Evolutionary conservation across 2,888 invertebrate species (phyloP), one percentile per base, ranked within the genome.

Genomic region (Tenthredo amoena): DNA sequence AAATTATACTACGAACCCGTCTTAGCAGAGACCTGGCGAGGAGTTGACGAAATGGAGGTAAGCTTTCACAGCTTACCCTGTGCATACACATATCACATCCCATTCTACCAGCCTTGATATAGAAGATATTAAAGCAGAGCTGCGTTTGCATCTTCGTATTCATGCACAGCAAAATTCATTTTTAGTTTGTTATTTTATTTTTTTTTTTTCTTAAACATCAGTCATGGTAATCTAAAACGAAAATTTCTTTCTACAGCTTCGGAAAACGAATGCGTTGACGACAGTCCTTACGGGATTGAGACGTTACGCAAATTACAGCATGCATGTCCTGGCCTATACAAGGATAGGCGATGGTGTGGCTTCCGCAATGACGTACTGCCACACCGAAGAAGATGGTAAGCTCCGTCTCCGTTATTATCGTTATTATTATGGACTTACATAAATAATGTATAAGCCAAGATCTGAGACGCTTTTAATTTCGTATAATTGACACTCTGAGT

Each of bases 261-360:
- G 96, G 40, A 96, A 96, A 92, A 96, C 96, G 0, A 96, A 96
- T 34, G 96, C 96, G 0, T 93, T 96, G 86, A 96, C 96, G 58
- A 95, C 96, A 0, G 96, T 97, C 83, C 94, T 97, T 43, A 96
- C 96, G 0, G 96, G 96, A 4, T 94, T 98, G 86, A 95, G 96
- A 90, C 97, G 96, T 91, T 97, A 95, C 92, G 96, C 97, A 50
- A 98, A 97, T 93, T 97, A 97, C 93, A 97, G 97, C 91, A 95
- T 97, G 86, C 97, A 97, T 94, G 96, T 97, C 12, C 91, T 97
- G 90, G 97, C 97, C 0, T 97, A 95, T 92, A 97, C 97, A 0
- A 95, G 97, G 91, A 96, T 97, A 89, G 97, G 97, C 0, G 97
- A 97, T 91, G 97, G 97, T 2, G 95, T 96, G 6, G 93, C 96